Percentiles rank a stretch among this genome's conserved stretches.
phyloP scores from a whole-genome alignment of 2,888 invertebrate genomes.

The Psylliodes chrysocephalus region DNA sequence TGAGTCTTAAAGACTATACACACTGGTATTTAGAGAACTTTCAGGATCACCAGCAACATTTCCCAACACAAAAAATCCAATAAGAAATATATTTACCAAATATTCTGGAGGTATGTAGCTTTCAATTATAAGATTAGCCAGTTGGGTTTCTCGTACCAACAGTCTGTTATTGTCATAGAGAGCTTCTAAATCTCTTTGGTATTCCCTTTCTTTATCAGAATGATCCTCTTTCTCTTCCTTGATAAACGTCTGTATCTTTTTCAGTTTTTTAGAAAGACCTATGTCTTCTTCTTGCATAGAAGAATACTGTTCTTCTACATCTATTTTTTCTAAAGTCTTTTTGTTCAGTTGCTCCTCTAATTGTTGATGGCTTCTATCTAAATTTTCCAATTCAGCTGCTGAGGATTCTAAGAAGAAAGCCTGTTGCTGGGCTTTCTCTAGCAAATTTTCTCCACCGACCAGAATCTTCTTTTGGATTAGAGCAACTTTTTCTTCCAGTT shows the following conservation, averaged over 20 bases:
- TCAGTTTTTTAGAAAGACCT: slow-evolving; percentile 92
- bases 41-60: too few species aligned
- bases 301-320: slow-evolving; percentile 95
- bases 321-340: slow-evolving; percentile 91
- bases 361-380: slow-evolving; percentile 82
- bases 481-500: slow-evolving; percentile 84
- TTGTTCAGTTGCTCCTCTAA: slow-evolving; percentile 84
- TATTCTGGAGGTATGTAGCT: slow-evolving; percentile 94
- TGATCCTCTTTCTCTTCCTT: slow-evolving; percentile 87
- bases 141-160: slow-evolving; percentile 87
- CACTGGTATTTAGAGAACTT: too few species aligned
- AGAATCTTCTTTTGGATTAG: slow-evolving; percentile 95
- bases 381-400: slow-evolving; percentile 81
- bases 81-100: slow-evolving; percentile 69
- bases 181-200: slow-evolving; percentile 97
- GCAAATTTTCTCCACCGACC: slow-evolving; percentile 96
- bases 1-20: too few species aligned
- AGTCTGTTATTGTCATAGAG: slow-evolving; percentile 92
- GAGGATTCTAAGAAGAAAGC: slow-evolving; percentile 89
- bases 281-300: slow-evolving; percentile 94
- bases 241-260: slow-evolving; percentile 86
- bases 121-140: slow-evolving; percentile 91
- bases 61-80: too few species aligned
- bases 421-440: slow-evolving; percentile 97
- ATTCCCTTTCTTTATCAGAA: slow-evolving; percentile 90